Percentiles rank a stretch among this genome's conserved stretches.
These are phyloP conservation scores for Luehdorfia chinensis DNA, from an alignment of 1,140 invertebrate species.

Conservation along the genomic window DNA sequence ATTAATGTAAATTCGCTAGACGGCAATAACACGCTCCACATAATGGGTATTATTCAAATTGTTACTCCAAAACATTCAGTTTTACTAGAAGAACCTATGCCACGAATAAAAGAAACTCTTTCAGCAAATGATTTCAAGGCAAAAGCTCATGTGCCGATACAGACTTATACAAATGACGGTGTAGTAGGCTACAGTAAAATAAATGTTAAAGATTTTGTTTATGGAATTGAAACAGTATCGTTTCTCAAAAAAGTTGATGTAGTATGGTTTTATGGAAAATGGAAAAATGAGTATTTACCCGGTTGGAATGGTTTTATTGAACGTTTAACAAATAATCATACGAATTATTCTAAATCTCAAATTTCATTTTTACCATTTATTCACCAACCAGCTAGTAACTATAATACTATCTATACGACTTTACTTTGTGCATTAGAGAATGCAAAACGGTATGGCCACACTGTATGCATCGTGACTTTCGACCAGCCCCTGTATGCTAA, in stretches of 20 bases:
- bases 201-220: conserved; percentile 20
- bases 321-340: conserved; percentile 22
- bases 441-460: conserved; percentile 28
- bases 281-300: conserved; percentile 24
- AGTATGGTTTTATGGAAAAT: too few species aligned
- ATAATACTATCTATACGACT: conserved; percentile 47
- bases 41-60: conserved; percentile 58
- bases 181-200: conserved; percentile 23
- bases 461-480: conserved; percentile 44
- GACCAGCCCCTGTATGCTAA: conserved; percentile 61
- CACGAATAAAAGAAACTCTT: conserved; percentile 24
- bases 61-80: conserved; percentile 43
- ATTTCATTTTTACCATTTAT: conserved; percentile 52
- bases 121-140: conserved; percentile 22
- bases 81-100: conserved; percentile 24
- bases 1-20: conserved; percentile 61
- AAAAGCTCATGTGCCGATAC: too few species aligned
- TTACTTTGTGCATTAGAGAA: conserved; percentile 47
- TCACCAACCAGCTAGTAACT: conserved; percentile 45
- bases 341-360: conserved; percentile 27
- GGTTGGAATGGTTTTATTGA: conserved; percentile 27
- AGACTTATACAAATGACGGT: conserved; percentile 33
- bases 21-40: conserved; percentile 52
- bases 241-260: conserved; percentile 7
- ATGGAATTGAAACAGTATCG: conserved; percentile 16